A percentile compares a stretch with the other conserved stretches of the same genome.
Evolutionary conservation across 2,888 invertebrate genomes (phyloP).

Genomic region (Caenorhabditis panamensis): DNA sequence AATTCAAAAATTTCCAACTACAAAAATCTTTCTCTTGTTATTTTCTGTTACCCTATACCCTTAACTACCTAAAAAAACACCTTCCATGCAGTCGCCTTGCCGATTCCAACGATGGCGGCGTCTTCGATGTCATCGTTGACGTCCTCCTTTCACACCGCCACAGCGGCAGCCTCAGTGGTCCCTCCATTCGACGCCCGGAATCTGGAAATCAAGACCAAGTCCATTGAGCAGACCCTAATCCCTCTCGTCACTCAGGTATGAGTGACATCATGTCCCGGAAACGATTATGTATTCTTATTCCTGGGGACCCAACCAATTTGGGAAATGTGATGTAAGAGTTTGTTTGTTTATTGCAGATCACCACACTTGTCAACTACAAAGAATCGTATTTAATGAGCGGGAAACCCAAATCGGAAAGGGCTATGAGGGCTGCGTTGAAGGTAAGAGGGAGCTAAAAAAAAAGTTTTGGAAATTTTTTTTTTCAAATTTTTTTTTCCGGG

Average conservation of each 20-base stretch:
- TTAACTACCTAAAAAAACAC: too few relatives aligned
- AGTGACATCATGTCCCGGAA: constrained; percentile 46
- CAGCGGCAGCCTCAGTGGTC: constrained; percentile 44
- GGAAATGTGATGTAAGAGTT: constrained; percentile 22
- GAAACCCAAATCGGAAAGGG: constrained; percentile 85
- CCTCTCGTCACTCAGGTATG: constrained; percentile 94
- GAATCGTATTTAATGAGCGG: constrained; percentile 85
- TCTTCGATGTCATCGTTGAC: constrained; percentile 61
- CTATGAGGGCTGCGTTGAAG: constrained; percentile 87
- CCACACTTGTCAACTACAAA: constrained; percentile 91
- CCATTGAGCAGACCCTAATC: constrained; percentile 93
- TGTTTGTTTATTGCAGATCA: constrained; percentile 86
- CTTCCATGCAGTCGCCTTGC: constrained; percentile 32
- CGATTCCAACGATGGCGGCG: constrained; percentile 49
- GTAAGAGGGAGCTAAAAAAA: constrained; percentile 57
- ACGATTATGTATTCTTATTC: constrained; percentile 39
- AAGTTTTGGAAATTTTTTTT: too few relatives aligned
- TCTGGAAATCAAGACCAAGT: constrained; percentile 92
- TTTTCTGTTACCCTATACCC: too few relatives aligned
- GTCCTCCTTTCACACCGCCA: constrained; percentile 55
- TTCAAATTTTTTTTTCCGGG: too few relatives aligned
- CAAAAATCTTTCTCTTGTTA: too few relatives aligned
- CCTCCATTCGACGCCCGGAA: constrained; percentile 80
- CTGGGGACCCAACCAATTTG: constrained; percentile 46
- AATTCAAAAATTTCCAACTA: too few relatives aligned